Base-by-base conservation (phyloP, 2,888 invertebrate genomes). In the Anticlea derivata region DNA sequence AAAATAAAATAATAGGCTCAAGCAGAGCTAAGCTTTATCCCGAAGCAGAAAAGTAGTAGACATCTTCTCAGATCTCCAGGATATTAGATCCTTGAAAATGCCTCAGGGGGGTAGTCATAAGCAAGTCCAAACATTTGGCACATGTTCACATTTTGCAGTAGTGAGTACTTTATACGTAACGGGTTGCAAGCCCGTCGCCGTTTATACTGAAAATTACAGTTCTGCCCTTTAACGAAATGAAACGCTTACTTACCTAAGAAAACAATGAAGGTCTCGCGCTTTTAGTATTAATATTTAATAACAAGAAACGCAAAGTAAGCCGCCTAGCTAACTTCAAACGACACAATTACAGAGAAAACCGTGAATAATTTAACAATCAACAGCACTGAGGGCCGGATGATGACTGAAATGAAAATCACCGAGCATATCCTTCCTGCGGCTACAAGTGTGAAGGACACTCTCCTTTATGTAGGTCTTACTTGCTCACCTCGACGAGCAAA, bases 391-490 rank as follows among this genome's bases (percentile, higher is more conserved):
- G 66, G 65, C 65, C 48, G 65, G 61, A 76, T 68, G 64, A 69
- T 60, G 65, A 86, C 86, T 89, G 83, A 80, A 86, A 84, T 75
- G 79, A 76, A 79, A 83, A 80, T 73, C 74, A 69, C 70, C 53
- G 67, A 72, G 68, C 73, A 73, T 80, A 80, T 85, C 83, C 84
- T 81, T 80, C 80, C 67, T 69, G 74, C 48, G 45, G 70, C 75
- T 66, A 80, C 73, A 73, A 59, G 55, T 59, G 59, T 82, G 85
- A 89, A 89, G 88, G 89, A 88, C 86, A 71, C 78, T 78, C 75
- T 80, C 77, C 78, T 82, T 84, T 85, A 77, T 86, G 73, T 75
- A 37, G 2, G 10, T n/a, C 66, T 74, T 70, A 83, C 71, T 84
- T 82, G 87, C 71, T 86, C 81, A 86, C 86, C 85, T 88, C 78